Conservation (phyloP, 2,797 vertebrate genomes). For the Momotus momota region DNA sequence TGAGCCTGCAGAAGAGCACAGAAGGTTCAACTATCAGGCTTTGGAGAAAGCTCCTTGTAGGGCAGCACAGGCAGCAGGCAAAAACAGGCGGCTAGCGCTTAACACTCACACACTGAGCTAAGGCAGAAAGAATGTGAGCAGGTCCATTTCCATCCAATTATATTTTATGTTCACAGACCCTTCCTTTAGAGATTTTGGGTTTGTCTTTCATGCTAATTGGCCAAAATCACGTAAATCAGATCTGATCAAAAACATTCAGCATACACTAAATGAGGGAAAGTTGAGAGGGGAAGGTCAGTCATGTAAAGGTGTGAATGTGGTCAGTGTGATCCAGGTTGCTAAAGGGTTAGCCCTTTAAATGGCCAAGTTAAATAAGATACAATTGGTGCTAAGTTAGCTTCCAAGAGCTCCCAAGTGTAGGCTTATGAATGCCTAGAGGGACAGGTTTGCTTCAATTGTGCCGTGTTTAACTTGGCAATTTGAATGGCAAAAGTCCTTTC, state of each 20-base stretch:
- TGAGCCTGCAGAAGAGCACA: background rate
- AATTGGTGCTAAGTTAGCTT: constrained; percentile 65
- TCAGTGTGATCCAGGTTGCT: constrained; percentile 71
- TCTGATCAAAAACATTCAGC: constrained; percentile 40
- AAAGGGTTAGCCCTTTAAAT: constrained; percentile 52
- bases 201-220: constrained; percentile 63
- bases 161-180: constrained; percentile 39
- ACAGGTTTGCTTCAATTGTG: constrained; percentile 59
- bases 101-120: background rate
- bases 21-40: background rate
- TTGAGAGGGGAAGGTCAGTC: constrained; percentile 51
- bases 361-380: constrained; percentile 78
- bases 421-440: constrained; percentile 63
- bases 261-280: background rate
- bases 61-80: background rate
- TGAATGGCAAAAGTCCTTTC: constrained; percentile 57
- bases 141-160: constrained; percentile 30
- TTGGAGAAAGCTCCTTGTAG: background rate
- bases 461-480: constrained; percentile 76
- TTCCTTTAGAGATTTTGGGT: constrained; percentile 52
- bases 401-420: constrained; percentile 62
- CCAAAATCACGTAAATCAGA: constrained; percentile 43
- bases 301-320: constrained; percentile 68
- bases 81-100: background rate
- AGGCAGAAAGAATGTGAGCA: constrained; percentile 27